phyloP scores from a whole-genome alignment of 2,113 vertebrate genomes.

The Morone chrysops region DNA sequence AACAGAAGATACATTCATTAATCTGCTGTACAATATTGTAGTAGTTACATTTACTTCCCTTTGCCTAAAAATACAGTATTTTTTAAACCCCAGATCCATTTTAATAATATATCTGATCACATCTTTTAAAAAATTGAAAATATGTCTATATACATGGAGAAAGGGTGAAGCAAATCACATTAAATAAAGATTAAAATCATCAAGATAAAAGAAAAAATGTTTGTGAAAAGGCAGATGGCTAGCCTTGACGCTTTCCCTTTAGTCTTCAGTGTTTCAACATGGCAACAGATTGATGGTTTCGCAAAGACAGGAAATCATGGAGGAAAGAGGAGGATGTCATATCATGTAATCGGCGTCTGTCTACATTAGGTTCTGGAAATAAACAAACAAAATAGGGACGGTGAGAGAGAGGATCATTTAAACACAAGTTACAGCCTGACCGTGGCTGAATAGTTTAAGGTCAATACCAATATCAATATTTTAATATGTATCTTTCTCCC shows the following conservation, averaged over 20 bases:
- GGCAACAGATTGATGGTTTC: constrained; percentile 70
- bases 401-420: background rate
- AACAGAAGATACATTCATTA: constrained; percentile 86
- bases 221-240: constrained; percentile 73
- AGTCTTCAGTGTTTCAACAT: constrained; percentile 65
- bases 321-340: constrained; percentile 34
- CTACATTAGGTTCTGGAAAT: constrained; percentile 74
- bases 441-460: background rate
- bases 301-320: constrained; percentile 51
- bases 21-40: constrained; percentile 73
- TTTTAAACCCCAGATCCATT: constrained; percentile 30
- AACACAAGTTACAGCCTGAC: background rate
- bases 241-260: constrained; percentile 61
- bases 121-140: constrained; percentile 70
- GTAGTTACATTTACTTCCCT: constrained; percentile 53
- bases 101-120: constrained; percentile 54
- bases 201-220: constrained; percentile 55
- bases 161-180: constrained; percentile 56
- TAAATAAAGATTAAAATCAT: constrained; percentile 60
- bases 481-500: background rate
- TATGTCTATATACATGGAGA: constrained; percentile 70
- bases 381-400: constrained; percentile 40
- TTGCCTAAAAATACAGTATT: constrained; percentile 82
- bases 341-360: constrained; percentile 35
- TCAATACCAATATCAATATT: background rate